A percentile compares a stretch with the other conserved stretches of the same genome.
These are phyloP conservation scores for Pardalotus punctatus DNA, from an alignment of 2,113 vertebrate genomes.

Conservation along the genomic window DNA sequence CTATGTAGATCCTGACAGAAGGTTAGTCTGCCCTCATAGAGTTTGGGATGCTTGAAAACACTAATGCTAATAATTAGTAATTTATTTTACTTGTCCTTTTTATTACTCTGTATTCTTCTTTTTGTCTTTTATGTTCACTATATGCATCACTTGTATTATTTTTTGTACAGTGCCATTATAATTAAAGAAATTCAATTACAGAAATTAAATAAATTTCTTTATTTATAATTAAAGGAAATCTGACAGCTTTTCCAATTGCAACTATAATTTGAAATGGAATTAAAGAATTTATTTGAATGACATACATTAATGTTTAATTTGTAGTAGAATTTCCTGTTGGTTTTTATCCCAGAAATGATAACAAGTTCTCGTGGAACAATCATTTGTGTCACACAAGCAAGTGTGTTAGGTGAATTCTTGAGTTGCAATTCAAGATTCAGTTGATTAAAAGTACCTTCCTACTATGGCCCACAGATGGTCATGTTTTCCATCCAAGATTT, in stretches of 20 bases:
- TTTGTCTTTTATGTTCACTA: not conserved
- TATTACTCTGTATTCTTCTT: not conserved
- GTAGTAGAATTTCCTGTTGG: not conserved
- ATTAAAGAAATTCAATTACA: conserved; percentile 11
- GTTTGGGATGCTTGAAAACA: not conserved
- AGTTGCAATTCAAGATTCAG: not conserved
- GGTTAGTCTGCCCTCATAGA: not conserved
- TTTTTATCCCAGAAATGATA: not conserved
- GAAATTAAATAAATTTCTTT: not conserved
- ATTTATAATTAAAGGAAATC: conserved; percentile 8
- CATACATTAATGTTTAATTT: not conserved
- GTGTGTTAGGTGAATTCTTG: not conserved
- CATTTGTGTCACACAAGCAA: not conserved
- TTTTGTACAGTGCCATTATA: not conserved
- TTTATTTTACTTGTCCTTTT: not conserved
- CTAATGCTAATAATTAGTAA: not conserved
- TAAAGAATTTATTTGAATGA: not conserved
- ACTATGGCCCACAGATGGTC: not conserved
- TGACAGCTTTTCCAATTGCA: not conserved
- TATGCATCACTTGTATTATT: not conserved
- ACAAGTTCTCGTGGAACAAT: not conserved
- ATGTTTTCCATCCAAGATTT: not conserved
- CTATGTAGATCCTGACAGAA: not conserved
- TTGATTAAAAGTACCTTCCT: not conserved
- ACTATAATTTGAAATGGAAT: not conserved